Conservation (phyloP, 2,113 vertebrate species). For the Sapayoa aenigma region DNA sequence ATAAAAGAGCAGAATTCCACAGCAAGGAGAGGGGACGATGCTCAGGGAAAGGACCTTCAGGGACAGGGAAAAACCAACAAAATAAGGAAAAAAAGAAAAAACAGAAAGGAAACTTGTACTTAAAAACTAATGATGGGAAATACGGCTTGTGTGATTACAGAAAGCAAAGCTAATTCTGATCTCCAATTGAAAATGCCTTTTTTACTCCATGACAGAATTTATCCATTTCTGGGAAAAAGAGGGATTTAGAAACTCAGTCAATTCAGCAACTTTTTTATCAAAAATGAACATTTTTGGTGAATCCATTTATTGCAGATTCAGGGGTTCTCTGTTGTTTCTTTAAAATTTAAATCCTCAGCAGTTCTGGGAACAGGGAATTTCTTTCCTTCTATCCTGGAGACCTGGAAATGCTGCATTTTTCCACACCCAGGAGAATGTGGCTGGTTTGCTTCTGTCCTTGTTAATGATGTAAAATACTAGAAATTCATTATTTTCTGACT, state of each 20-base stretch:
- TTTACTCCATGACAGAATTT: background rate
- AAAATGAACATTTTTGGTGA: background rate
- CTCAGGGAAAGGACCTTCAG: background rate
- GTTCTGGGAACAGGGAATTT: background rate
- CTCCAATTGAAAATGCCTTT: background rate
- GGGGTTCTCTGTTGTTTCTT: accelerated
- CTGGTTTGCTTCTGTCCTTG: background rate
- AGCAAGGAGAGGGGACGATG: background rate
- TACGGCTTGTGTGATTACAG: background rate
- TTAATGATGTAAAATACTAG: background rate
- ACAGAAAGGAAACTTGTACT: background rate
- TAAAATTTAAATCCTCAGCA: background rate
- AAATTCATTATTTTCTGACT: too few relatives aligned
- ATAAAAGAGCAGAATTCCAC: background rate
- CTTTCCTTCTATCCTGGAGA: background rate
- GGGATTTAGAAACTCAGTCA: background rate
- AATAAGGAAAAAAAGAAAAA: too few relatives aligned
- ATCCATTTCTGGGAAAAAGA: accelerated
- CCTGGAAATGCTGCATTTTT: background rate
- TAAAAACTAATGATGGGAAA: background rate
- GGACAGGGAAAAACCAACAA: background rate
- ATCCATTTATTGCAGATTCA: background rate
- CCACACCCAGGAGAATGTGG: too few relatives aligned
- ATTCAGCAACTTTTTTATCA: too few relatives aligned
- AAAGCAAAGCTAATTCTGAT: background rate